Evolutionary conservation across 2,797 vertebrate genomes (phyloP), one percentile per base, ranked within the genome.

Genomic region (Petrocephalus sullivani): DNA sequence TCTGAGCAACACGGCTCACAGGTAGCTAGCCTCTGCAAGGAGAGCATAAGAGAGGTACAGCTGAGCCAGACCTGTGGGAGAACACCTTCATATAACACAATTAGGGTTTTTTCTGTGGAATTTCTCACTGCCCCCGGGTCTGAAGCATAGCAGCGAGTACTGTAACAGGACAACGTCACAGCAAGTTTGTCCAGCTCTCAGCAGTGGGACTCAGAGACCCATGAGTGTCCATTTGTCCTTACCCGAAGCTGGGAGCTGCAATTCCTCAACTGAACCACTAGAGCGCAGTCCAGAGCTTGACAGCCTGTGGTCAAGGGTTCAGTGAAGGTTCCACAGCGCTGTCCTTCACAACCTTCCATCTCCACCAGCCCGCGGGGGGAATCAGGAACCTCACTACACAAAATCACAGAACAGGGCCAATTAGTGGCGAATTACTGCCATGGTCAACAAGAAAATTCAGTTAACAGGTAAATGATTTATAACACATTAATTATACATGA

Each of bases 1-100:
- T 99, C 96, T 91, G 98, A 98, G 23, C 97, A 96, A 90, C 99
- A 93, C 5, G 98, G 98, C 28, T 98, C 98, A 0, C 97, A 99
- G 41, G 95, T 97, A 81, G 98, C 98, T 93, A 99, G 93, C 90
- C 95, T 95, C 98, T 99, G 91, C 78, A n/a, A 91, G 56, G 49
- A 9, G 41, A 28, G 21, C 4, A 64, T 7, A 41, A 21, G 16
- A 81, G 71, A 16, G 28, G 4, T 41, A 75, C 67, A 28, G 61
- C 23, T 33, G 60, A 28, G 67, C 67, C 3, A 3, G 71, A 41
- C 71, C 33, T 37, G 1, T 23, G 10, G 71, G 14, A 41, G 6
- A 71, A 7, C 14, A 75, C 33, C 16, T 75, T 16, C 67, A 75
- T 5, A 3, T 75, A 16, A 33, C 67, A 7, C 16, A 75, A 75